Conservation (phyloP, 2,113 vertebrate species). For the Scomber colias region DNA sequence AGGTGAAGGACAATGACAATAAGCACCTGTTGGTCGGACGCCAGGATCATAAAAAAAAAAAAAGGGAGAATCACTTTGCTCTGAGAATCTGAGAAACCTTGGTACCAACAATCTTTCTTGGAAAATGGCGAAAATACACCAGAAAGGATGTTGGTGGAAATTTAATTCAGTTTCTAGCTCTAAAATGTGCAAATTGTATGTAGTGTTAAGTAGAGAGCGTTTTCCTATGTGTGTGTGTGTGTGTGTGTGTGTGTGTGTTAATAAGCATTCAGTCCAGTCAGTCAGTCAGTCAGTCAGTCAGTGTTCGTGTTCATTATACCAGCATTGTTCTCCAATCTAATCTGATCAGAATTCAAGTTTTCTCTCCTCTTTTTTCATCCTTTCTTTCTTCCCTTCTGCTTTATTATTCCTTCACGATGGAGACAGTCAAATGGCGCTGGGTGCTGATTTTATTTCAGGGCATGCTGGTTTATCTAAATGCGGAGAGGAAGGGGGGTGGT, state of each 20-base stretch:
- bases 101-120: neutral
- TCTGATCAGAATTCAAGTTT: conserved; percentile 62
- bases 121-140: too few relatives aligned
- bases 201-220: conserved; percentile 64
- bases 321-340: conserved; percentile 53
- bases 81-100: neutral
- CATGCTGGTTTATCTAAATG: conserved; percentile 40
- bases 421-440: conserved; percentile 18
- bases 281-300: conserved; percentile 9
- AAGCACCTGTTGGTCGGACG: too few relatives aligned
- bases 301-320: conserved; percentile 59
- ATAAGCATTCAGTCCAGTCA: conserved; percentile 15
- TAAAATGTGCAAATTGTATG: conserved; percentile 62
- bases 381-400: conserved; percentile 1
- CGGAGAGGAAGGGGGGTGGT: neutral
- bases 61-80: neutral
- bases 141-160: neutral
- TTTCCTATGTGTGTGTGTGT: neutral
- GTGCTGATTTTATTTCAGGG: conserved; percentile 48
- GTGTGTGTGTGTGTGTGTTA: conserved; percentile 30
- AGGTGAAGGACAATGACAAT: too few relatives aligned
- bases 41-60: neutral
- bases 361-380: conserved; percentile 6
- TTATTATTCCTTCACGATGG: conserved; percentile 9
- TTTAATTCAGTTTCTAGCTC: conserved; percentile 7